Base-by-base conservation (phyloP, 2,797 vertebrate genomes). In the Syndactyla subalaris region DNA sequence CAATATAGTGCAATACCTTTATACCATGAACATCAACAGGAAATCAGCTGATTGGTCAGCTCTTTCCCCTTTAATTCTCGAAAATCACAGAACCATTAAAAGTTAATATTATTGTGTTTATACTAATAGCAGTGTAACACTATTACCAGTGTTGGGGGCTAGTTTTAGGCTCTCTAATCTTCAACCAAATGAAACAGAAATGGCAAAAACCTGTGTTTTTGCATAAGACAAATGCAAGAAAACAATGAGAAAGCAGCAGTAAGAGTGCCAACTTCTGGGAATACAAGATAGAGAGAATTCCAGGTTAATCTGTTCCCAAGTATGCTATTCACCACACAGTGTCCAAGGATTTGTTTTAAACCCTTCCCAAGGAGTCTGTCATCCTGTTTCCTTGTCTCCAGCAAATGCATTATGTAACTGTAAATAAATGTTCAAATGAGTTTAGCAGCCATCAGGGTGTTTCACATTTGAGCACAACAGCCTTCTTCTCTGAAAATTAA, bases 321-420 rank as follows among this genome's bases (percentile, higher is more conserved):
- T 88, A 92, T 1, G 6, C n/a, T 67, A 26, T 71, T 83, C 78
- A 96, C 68, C 65, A 90, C 55, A 83, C 3, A 0, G 72, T 79
- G 90, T 82, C 92, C 67, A 76, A 81, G 65, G 85, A 95, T 96
- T 97, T 96, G 72, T 75, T 95, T 91, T 93, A 96, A 92, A 76
- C 75, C 67, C n/a, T 96, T 93, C 66, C 71, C 78, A 41, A 95
- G 90, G 71, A 67, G 57, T 91, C 82, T 86, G 67, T 92, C 92
- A 91, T 73, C 61, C 58, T 0, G 0, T 82, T 92, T 91, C 76
- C 80, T 90, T 86, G 66, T 84, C 54, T 93, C 73, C 81, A 95
- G 74, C 70, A 93, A 92, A 95, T 18, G 62, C 57, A 91, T 94
- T 89, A 70, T 38, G 36, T 87, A 91, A 93, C 77, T 81, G 91